phyloP scores from a whole-genome alignment of 2,113 vertebrate species.

The Anguilla rostrata region DNA sequence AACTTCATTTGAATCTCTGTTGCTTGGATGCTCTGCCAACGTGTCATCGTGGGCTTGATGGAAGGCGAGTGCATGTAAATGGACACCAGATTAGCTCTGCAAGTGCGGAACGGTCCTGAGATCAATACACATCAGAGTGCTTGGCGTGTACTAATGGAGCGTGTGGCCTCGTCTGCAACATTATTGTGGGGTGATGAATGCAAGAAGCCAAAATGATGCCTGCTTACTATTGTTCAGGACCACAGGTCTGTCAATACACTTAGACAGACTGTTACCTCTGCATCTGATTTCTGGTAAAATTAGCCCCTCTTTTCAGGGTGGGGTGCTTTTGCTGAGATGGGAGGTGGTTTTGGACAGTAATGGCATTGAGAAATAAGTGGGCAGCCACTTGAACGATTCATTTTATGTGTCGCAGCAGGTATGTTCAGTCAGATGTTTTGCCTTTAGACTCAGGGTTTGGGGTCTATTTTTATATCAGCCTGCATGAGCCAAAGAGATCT shows the following conservation, averaged over 20 bases:
- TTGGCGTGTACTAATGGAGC: background rate
- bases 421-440: background rate
- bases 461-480: background rate
- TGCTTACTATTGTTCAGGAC: background rate
- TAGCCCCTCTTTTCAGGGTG: constrained; percentile 3
- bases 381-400: background rate
- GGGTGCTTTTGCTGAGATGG: background rate
- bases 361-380: background rate
- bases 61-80: background rate
- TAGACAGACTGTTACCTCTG: background rate
- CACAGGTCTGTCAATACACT: constrained; percentile 5
- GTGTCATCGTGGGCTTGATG: background rate
- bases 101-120: background rate
- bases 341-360: background rate
- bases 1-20: background rate
- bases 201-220: background rate
- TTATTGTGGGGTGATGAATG: constrained; percentile 10
- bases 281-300: background rate
- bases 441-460: background rate
- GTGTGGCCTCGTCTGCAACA: background rate
- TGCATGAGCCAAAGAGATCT: background rate
- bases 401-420: background rate
- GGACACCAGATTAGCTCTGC: background rate
- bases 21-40: background rate
- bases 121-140: constrained; percentile 6